These are phyloP conservation scores for Napeogenes inachia DNA, from an alignment of 2,888 invertebrate species.

Conservation along the genomic window DNA sequence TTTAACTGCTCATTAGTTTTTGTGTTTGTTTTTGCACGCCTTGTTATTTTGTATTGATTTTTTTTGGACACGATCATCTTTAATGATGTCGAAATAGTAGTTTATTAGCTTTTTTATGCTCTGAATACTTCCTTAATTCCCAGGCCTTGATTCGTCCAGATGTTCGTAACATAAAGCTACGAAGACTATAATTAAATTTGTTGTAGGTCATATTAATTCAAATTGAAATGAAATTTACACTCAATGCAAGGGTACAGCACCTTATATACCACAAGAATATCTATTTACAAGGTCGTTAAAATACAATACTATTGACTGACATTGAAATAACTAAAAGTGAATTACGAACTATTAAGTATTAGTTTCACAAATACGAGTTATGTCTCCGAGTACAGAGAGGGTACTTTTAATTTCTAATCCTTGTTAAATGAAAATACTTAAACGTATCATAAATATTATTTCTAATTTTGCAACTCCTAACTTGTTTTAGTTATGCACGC, in stretches of 20 bases:
- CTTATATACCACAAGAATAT: neutral
- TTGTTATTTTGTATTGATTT: constrained; percentile 44
- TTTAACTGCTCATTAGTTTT: constrained; percentile 41
- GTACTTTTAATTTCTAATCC: neutral
- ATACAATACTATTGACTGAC: neutral
- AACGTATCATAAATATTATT: neutral
- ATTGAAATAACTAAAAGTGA: no score
- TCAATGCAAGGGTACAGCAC: constrained; percentile 8
- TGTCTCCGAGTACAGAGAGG: no score
- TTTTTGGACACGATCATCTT: constrained; percentile 51
- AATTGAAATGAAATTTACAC: constrained; percentile 28
- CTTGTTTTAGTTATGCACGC: constrained; percentile 38
- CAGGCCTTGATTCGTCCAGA: constrained; percentile 67
- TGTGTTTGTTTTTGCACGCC: constrained; percentile 29
- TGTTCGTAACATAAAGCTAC: constrained; percentile 51
- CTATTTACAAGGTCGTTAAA: constrained; percentile 5
- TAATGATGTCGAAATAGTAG: constrained; percentile 61
- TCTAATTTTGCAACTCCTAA: neutral
- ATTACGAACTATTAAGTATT: no score
- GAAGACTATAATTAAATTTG: constrained; percentile 36
- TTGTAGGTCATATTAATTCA: constrained; percentile 36
- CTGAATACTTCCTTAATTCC: constrained; percentile 62
- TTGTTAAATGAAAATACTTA: neutral
- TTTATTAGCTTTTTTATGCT: constrained; percentile 54
- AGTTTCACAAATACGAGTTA: no score